A percentile compares a stretch with the other conserved stretches of the same genome.
phyloP scores from a whole-genome alignment of 1,140 invertebrate genomes.

The Drosophila oshimai region DNA sequence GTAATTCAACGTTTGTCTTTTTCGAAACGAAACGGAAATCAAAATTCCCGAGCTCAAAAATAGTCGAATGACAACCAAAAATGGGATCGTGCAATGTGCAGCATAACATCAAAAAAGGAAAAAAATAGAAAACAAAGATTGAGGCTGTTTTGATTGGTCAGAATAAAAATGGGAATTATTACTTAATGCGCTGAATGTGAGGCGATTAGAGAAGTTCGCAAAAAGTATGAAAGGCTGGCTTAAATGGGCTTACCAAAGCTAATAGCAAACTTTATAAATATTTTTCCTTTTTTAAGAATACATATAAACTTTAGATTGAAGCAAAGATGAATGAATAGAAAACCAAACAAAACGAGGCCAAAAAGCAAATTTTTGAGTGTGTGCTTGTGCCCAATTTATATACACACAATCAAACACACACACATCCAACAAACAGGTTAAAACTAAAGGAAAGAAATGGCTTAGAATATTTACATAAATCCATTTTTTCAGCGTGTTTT shows the following conservation, averaged over 20 bases:
- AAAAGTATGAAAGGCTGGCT: not conserved
- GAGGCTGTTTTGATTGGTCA: not conserved
- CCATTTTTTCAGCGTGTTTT: not conserved
- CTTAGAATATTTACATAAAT: conserved; percentile 16
- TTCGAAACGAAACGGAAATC: not conserved
- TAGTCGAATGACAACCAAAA: not conserved
- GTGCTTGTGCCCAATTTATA: not conserved
- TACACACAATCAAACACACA: not conserved
- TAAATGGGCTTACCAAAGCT: not conserved
- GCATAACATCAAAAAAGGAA: not conserved
- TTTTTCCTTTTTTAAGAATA: not conserved
- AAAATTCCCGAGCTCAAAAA: not conserved
- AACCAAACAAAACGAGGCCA: not conserved
- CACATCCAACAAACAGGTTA: conserved; percentile 4
- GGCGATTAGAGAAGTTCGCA: not conserved
- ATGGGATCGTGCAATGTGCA: conserved; percentile 5
- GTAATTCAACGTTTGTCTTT: not conserved
- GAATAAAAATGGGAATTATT: not conserved
- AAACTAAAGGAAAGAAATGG: not conserved
- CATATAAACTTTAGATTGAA: not conserved
- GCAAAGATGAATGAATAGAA: not conserved
- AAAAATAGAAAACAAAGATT: not conserved
- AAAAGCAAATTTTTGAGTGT: not conserved
- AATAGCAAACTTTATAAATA: not conserved
- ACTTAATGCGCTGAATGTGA: not conserved